These are phyloP conservation scores for Chrysomela aeneicollis DNA, from an alignment of 2,888 invertebrate genomes.

Conservation along the genomic window DNA sequence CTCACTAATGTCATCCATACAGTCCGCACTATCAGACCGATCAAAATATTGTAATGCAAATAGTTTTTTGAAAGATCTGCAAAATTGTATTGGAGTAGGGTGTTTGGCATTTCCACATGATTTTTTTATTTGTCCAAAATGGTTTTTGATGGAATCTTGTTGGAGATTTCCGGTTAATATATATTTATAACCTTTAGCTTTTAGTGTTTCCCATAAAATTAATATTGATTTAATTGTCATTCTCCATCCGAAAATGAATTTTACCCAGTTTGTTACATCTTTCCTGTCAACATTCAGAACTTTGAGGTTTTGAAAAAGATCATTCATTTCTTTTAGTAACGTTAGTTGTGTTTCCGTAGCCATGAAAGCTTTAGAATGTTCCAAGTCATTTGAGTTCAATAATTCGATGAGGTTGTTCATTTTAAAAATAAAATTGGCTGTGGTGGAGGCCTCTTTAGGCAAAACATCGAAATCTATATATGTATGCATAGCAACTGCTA, in stretches of 20 bases:
- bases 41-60: slow-evolving; percentile 33
- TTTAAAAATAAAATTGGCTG: slow-evolving; percentile 26
- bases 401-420: slow-evolving; percentile 29
- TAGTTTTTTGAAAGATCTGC: slow-evolving; percentile 36
- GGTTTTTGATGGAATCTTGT: slow-evolving; percentile 37
- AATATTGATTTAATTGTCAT: slow-evolving; percentile 19
- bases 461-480: slow-evolving; percentile 26
- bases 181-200: slow-evolving; percentile 20
- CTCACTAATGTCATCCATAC: slow-evolving; percentile 32
- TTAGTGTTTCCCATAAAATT: slow-evolving; percentile 25
- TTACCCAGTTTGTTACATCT: slow-evolving; percentile 22
- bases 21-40: slow-evolving; percentile 28
- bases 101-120: slow-evolving; percentile 32
- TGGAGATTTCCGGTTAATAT: slow-evolving; percentile 36
- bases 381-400: slow-evolving; percentile 20
- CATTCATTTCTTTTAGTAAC: slow-evolving; percentile 20
- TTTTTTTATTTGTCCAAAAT: slow-evolving; percentile 39
- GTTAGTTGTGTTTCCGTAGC: slow-evolving; percentile 17
- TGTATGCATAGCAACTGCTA: slow-evolving; percentile 22
- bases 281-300: slow-evolving; percentile 1
- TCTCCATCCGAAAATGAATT: slow-evolving; percentile 28
- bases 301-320: not conserved
- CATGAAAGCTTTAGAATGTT: slow-evolving; percentile 19
- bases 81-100: slow-evolving; percentile 36
- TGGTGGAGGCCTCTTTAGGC: slow-evolving; percentile 14